Base-by-base conservation (phyloP, 2,888 invertebrate species). In the Dasypolia templi region DNA sequence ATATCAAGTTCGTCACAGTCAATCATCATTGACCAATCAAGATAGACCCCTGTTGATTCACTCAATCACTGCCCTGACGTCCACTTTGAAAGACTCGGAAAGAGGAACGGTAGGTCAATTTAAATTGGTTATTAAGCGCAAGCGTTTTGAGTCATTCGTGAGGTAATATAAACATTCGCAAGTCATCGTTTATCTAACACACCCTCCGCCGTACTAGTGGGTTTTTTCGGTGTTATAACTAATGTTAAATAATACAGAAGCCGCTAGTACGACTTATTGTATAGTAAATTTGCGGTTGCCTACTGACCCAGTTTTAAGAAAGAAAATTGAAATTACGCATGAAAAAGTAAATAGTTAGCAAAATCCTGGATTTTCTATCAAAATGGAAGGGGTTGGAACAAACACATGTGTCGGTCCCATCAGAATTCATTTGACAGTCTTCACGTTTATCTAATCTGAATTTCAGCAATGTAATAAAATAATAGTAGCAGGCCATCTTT, bases 141-240 rank as follows among this genome's bases (percentile, higher is more conserved):
- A 68, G 53, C 22, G 49, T 77, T 71, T 77, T 81, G 56, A 79
- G 71, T 82, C 73, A 81, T n/a, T 55, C 26, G 65, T 86, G 85
- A 85, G 72, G 85, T 83, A 71, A 84, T 81, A 69, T 63, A 19
- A 49, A n/a, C 61, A 64, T 67, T 82, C 71, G 86, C 84, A 81
- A 86, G 82, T 88, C 81, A 88, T 7, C 59, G 39, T 66, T 72
- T 79, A 78, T 44, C 72, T 51, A 67, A 83, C 89, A 90, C 90
- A 86, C 90, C 89, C 86, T 86, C 87, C 49, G 68, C 2, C 17
- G 22, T 58, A 75, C 68, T 71, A 64, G 71, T 71, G 75, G 77
- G 82, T 76, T 87, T 85, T 81, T 81, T 14, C 46, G 5, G 0
- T 59, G 51, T 66, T 51, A 42, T 53, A 39, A 75, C 14, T 42